Conservation (phyloP, 2,888 invertebrate species). For the Phymatocera aterrima region DNA sequence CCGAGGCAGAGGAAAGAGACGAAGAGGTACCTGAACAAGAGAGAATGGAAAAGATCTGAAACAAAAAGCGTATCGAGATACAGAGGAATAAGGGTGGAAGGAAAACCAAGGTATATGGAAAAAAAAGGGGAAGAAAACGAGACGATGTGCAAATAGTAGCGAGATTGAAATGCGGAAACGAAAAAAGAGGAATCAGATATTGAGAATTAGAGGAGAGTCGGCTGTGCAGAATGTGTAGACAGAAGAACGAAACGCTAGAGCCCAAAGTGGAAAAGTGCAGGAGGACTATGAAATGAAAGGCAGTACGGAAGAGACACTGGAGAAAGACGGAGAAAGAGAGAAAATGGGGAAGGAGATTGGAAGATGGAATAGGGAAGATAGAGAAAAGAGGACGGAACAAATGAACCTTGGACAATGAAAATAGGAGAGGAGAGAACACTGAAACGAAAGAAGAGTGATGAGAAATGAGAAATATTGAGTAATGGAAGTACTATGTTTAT, state of each 20-base stretch:
- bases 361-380: not conserved
- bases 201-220: constrained; percentile 16
- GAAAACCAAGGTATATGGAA: too few species aligned
- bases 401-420: too few species aligned
- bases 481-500: too few species aligned
- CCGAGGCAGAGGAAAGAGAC: constrained; percentile 11
- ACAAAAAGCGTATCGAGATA: constrained; percentile 27
- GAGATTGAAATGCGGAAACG: constrained; percentile 39
- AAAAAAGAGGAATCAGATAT: constrained; percentile 32
- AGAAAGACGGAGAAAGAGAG: not conserved
- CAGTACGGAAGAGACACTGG: not conserved
- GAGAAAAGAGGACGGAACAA: too few species aligned
- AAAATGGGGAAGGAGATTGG: not conserved
- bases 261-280: not conserved
- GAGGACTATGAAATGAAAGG: not conserved
- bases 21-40: constrained; percentile 45
- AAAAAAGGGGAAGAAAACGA: not conserved
- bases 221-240: constrained; percentile 15
- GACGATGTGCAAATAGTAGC: not conserved
- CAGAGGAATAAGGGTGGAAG: too few species aligned
- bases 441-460: too few species aligned
- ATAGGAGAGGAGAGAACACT: too few species aligned
- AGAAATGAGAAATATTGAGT: too few species aligned
- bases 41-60: constrained; percentile 22
- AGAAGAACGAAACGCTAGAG: constrained; percentile 23